Conservation (phyloP, 1,140 invertebrate species). For the Drosophila murphyi region DNA sequence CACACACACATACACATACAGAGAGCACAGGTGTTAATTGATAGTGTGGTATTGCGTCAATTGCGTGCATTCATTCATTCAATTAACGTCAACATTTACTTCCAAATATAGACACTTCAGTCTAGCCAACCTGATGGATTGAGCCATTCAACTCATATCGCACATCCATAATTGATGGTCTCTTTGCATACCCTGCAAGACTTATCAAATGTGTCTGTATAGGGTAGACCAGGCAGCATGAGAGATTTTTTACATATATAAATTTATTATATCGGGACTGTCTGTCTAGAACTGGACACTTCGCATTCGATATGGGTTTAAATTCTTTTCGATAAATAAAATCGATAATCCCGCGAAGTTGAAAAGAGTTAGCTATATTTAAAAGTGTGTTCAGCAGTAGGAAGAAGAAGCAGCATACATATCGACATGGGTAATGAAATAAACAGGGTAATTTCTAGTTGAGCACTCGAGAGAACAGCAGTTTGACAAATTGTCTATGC, state of each 20-base stretch:
- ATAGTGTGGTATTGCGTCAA: constrained; percentile 39
- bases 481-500: constrained; percentile 1
- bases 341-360: too few species aligned
- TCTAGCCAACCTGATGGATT: constrained; percentile 51
- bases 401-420: too few species aligned
- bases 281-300: too few species aligned
- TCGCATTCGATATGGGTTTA: too few species aligned
- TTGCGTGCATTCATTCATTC: constrained; percentile 36
- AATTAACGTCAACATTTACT: constrained; percentile 53
- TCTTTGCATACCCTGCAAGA: background rate
- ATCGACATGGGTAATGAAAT: too few species aligned
- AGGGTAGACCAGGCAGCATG: background rate
- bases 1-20: background rate
- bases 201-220: background rate
- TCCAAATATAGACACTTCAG: constrained; percentile 53
- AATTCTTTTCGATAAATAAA: too few species aligned
- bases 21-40: constrained; percentile 52
- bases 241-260: background rate
- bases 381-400: too few species aligned
- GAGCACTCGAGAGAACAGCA: background rate
- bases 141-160: constrained; percentile 28
- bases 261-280: too few species aligned
- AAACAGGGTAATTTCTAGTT: background rate
- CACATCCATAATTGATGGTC: constrained; percentile 43
- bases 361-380: too few species aligned